These are phyloP conservation scores for Saccopteryx bilineata DNA, from an alignment of 2,113 vertebrate genomes.

Conservation along the genomic window DNA sequence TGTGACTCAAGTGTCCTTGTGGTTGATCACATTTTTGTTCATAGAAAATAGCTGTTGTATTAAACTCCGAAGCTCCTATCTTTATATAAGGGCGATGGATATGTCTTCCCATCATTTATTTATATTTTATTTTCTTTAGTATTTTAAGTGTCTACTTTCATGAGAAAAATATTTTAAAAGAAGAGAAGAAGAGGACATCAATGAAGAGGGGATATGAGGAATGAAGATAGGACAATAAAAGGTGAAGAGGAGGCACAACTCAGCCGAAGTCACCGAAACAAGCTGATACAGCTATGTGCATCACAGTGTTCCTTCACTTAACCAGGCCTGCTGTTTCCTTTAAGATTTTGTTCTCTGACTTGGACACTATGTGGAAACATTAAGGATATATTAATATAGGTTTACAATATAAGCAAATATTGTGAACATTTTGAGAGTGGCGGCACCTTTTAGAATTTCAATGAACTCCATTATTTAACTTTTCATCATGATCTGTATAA, in stretches of 20 bases:
- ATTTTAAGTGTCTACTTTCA: neutral
- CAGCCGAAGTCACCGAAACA: neutral
- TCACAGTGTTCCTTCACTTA: neutral
- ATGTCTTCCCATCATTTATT: neutral
- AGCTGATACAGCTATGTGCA: neutral
- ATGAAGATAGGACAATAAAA: neutral
- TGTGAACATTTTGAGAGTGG: neutral
- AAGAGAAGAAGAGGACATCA: neutral
- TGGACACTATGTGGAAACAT: neutral
- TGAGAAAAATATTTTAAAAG: neutral
- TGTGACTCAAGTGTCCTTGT: neutral
- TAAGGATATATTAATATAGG: neutral
- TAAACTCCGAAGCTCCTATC: neutral
- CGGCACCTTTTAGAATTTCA: neutral
- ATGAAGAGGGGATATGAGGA: neutral
- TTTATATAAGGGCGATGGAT: neutral
- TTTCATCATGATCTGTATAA: neutral
- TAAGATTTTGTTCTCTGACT: neutral
- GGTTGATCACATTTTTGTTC: slow-evolving; percentile 35
- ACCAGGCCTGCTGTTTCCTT: neutral
- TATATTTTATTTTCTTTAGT: neutral
- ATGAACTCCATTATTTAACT: neutral
- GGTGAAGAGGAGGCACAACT: neutral
- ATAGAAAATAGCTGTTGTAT: neutral
- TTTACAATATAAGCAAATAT: neutral